A percentile compares a stretch with the other conserved stretches of the same genome.
phyloP scores from a whole-genome alignment of 2,888 invertebrate genomes.

The Ischnura elegans region DNA sequence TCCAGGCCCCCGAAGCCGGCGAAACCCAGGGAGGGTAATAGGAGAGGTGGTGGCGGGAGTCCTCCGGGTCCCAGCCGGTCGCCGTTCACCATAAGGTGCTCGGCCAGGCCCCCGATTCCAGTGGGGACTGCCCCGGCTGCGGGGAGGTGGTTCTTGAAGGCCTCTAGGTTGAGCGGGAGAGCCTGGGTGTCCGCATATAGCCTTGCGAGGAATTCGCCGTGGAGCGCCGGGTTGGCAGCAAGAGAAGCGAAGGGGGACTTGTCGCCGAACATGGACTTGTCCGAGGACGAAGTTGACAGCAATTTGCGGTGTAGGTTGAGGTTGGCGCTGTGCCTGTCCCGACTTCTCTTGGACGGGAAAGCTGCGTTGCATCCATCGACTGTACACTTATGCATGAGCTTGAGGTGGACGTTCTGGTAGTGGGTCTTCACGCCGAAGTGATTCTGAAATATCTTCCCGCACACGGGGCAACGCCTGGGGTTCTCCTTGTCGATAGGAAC shows the following conservation, averaged over 20 bases:
- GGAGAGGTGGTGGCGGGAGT: conserved; percentile 75
- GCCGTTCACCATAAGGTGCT: conserved; percentile 78
- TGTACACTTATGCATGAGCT: conserved; percentile 96
- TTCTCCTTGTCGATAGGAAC: conserved; percentile 96
- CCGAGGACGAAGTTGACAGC: conserved; percentile 82
- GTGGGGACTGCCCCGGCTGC: conserved; percentile 74
- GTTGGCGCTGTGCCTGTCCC: conserved; percentile 96
- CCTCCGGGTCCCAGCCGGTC: conserved; percentile 74
- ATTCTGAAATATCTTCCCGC: conserved; percentile 95
- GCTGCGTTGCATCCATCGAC: conserved; percentile 97
- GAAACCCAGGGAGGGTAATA: conserved; percentile 81
- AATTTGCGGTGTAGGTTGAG: conserved; percentile 94
- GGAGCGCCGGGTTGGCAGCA: conserved; percentile 82
- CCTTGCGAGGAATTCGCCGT: conserved; percentile 89
- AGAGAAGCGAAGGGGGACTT: conserved; percentile 80
- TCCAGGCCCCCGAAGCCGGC: conserved; percentile 80
- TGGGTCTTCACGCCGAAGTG: conserved; percentile 96
- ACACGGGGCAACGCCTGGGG: conserved; percentile 93
- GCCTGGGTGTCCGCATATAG: conserved; percentile 85
- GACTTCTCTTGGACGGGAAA: conserved; percentile 94
- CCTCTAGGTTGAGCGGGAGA: conserved; percentile 81
- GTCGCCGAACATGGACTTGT: conserved; percentile 77
- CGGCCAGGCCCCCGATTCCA: conserved; percentile 78
- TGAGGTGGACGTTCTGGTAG: conserved; percentile 96
- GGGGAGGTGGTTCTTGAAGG: conserved; percentile 79